Evolutionary conservation across 2,113 vertebrate genomes (phyloP).

Genomic region (Dolichallabes microphthalmus): DNA sequence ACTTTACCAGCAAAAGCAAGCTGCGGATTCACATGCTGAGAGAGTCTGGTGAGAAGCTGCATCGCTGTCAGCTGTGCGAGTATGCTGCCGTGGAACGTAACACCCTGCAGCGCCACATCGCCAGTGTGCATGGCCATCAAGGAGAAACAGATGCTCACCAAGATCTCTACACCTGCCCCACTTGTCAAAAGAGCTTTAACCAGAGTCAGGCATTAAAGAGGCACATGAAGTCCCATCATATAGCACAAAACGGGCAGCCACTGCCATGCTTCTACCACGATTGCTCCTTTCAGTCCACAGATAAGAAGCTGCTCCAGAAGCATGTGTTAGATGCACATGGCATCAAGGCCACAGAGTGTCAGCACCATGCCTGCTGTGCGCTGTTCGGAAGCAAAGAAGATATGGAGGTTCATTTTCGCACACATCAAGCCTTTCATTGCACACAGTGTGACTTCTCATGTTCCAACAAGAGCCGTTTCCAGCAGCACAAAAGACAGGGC

Average conservation of each 20-base stretch:
- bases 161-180: slow-evolving; percentile 80
- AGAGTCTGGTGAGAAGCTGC: slow-evolving; percentile 83
- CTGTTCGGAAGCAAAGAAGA: slow-evolving; percentile 75
- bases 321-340: slow-evolving; percentile 79
- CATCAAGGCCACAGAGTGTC: slow-evolving; percentile 80
- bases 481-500: slow-evolving; percentile 87
- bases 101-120: slow-evolving; percentile 85
- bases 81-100: slow-evolving; percentile 91
- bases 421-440: slow-evolving; percentile 93
- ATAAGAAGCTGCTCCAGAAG: slow-evolving; percentile 78
- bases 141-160: slow-evolving; percentile 70
- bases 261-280: slow-evolving; percentile 79
- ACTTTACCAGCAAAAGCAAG: slow-evolving; percentile 96
- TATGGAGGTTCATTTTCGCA: slow-evolving; percentile 88
- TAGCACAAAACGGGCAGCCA: slow-evolving; percentile 57
- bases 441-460: slow-evolving; percentile 88
- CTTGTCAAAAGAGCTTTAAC: slow-evolving; percentile 81
- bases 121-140: slow-evolving; percentile 77
- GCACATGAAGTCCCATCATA: slow-evolving; percentile 88
- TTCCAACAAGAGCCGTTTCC: slow-evolving; percentile 88
- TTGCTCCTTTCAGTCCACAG: slow-evolving; percentile 73
- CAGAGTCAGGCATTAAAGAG: slow-evolving; percentile 87
- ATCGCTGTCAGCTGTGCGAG: slow-evolving; percentile 83
- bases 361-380: slow-evolving; percentile 82
- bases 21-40: slow-evolving; percentile 87